Base-by-base conservation (phyloP, 2,888 invertebrate species). In the Euclidia mi region DNA sequence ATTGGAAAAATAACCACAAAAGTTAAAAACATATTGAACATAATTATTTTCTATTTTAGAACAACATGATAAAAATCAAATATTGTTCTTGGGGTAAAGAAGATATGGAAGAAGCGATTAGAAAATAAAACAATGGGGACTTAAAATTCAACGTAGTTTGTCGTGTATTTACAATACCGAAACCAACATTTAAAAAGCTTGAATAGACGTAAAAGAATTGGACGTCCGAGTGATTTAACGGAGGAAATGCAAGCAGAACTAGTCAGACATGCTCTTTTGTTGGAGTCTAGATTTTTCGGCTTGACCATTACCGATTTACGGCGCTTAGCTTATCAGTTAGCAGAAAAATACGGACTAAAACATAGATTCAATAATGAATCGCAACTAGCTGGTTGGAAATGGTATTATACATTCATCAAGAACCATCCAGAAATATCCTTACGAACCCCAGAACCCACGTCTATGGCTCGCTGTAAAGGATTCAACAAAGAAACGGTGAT, bases 401-500 rank as follows among this genome's bases (percentile, higher is more conserved):
- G 62, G 53, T 65, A 38, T 56, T 43, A 47, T 43, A 56, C 15
- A 28, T 65, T 62, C 40, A 67, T 66, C 50, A 65, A 62, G 42
- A 47, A 63, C 7, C 55, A 71, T 60, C 64, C 65, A 31, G 47
- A 28, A 12, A 56, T 71, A 45, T 61, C 61, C 12, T 55, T 60
- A 41, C 46, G 48, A 28, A 53, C 50, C 32, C 57, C 65, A 57
- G 62, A 73, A 44, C 17, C 37, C 11, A 50, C 50, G 14, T 14
- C 14, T 14, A 35, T 35, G 14, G 14, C 12, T 12, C 15, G 43
- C 15, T 18, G 35, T 29, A 50, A 35, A 37, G 53, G 55, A 11
- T 68, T 60, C 31, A 59, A 63, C 34, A 65, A 57, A 60, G 50
- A 56, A 28, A 38, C 43, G 31, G 58, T 69, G 9, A 56, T 43